Base-by-base conservation (phyloP, 2,888 invertebrate genomes). In the Sceliomorpha sp. region DNA sequence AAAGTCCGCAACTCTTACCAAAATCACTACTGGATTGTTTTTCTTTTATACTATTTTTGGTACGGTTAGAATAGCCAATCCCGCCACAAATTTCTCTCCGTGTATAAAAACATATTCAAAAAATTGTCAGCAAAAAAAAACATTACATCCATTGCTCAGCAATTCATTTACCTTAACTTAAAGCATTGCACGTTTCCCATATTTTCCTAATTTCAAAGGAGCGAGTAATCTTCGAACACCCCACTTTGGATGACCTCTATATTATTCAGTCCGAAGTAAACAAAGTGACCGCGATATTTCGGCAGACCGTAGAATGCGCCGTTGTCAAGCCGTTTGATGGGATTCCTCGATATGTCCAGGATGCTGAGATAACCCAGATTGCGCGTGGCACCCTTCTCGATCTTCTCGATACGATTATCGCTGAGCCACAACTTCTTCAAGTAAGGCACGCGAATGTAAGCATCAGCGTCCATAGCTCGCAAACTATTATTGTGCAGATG, bases 361-460 rank as follows among this genome's bases (percentile, higher is more conserved):
- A 79, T 83, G 55, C 82, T 85, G 15, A 89, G 74, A 63, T 82
- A 85, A 13, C 78, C 85, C 45, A 89, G 67, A 51, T 89, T 89
- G 55, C 89, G 89, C 64, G 89, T 89, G 1, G 88, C 83, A 47
- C 88, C 89, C 5, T 88, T 87, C 55, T 82, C 82, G 39, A 89
- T 87, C 62, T 84, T 86, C 7, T 56, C 76, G 45, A 89, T 79
- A 29, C 79, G 78, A 70, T 89, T 89, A 13, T 70, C 79, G 1
- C 88, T 81, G 50, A 89, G 68, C 75, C 88, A 89, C 45, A 89
- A 83, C 73, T 88, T 87, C 20, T 85, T 75, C 12, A 89, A 75
- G 72, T 81, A 86, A 32, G 79, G 77, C 45, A 89, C 68, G 12
- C 87, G 85, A 68, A 88, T 88, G 70, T 88, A 89, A 71, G 88